These are phyloP conservation scores for Parazoanthus atlanticus DNA, from an alignment of 92 coral and sea anemone species.

Conservation along the genomic window DNA sequence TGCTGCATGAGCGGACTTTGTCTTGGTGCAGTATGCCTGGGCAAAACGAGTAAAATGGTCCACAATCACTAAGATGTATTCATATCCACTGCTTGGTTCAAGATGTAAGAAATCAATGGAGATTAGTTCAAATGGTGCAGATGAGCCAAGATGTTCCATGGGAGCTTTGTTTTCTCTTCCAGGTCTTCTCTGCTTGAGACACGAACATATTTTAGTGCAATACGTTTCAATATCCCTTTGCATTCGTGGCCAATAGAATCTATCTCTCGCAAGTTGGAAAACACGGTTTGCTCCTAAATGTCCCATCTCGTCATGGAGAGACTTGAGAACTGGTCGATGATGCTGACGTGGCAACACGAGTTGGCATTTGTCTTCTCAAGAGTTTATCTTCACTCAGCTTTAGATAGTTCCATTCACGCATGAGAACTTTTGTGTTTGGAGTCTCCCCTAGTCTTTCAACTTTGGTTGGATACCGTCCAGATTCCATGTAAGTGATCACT, in stretches of 20 bases:
- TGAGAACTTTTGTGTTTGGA: conserved; percentile 31
- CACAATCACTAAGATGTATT: neutral
- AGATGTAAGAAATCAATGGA: conserved; percentile 37
- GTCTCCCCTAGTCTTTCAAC: conserved; percentile 35
- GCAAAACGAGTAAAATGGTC: neutral
- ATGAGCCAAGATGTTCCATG: conserved; percentile 21
- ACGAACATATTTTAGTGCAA: conserved; percentile 28
- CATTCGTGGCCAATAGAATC: conserved; percentile 53
- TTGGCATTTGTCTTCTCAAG: conserved; percentile 39
- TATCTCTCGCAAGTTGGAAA: conserved; percentile 41
- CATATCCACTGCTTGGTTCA: neutral
- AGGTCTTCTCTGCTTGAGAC: conserved; percentile 39
- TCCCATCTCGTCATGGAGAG: conserved; percentile 57
- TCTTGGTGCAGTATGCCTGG: conserved; percentile 16
- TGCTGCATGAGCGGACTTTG: conserved; percentile 50
- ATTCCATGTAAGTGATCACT: conserved; percentile 31
- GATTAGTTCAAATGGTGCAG: conserved; percentile 39
- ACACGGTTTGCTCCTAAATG: conserved; percentile 47
- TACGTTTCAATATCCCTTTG: conserved; percentile 46
- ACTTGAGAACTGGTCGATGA: conserved; percentile 38
- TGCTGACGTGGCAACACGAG: conserved; percentile 46
- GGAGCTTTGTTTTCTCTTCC: conserved; percentile 12
- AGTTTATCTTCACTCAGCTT: conserved; percentile 28
- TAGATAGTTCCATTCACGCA: conserved; percentile 39
- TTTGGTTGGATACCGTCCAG: conserved; percentile 29